Evolutionary conservation across 1,140 invertebrate species (phyloP), one percentile per base, ranked within the genome.

Genomic region (Drosophila takahashii): DNA sequence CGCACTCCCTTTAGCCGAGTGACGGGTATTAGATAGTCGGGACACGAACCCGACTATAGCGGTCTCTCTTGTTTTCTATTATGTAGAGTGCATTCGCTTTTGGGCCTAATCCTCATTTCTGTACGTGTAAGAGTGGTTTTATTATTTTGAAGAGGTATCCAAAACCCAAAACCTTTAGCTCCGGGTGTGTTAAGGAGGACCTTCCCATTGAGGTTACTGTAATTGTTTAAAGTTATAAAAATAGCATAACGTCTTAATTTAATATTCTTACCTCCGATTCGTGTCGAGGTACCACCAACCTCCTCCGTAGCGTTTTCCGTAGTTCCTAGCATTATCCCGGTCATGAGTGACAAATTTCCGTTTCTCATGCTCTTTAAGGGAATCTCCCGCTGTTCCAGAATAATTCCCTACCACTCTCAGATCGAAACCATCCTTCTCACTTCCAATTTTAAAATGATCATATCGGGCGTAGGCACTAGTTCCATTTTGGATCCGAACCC

Each of bases 261-360:
- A 5, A 27, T 4, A 1, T 41, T 16, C 8, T 9, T 50, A 78
- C 67, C 52, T 32, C 1, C 34, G n/a, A n/a, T 56, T 41, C 18
- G 80, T 87, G 2, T 50, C 16, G 56, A 93, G 93, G 8, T n/a
- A 47, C 75, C 95, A 95, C 95, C 95, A 95, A 93, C 94, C 95
- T 3, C 93, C 94, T n/a, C 94, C 94, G 15, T 92, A 90, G 16
- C 94, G 93, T 47, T 93, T 91, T n/a, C 95, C 95, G 91, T 95
- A 96, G 2, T 47, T 47, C 1, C 50, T 94, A n/a, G 22, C 18
- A 44, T 94, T 95, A 86, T 96, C 95, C 13, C 92, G 81, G 72
- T 96, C 96, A 16, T 92, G 90, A 0, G 95, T 96, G 27, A 94
- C 95, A 91, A 96, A 96, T 77, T 94, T 94, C 76, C 94, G 93